Percentiles rank a stretch among this genome's conserved stretches.
Conservation (phyloP, 2,797 vertebrate genomes). For the Micromesistius poutassou region DNA sequence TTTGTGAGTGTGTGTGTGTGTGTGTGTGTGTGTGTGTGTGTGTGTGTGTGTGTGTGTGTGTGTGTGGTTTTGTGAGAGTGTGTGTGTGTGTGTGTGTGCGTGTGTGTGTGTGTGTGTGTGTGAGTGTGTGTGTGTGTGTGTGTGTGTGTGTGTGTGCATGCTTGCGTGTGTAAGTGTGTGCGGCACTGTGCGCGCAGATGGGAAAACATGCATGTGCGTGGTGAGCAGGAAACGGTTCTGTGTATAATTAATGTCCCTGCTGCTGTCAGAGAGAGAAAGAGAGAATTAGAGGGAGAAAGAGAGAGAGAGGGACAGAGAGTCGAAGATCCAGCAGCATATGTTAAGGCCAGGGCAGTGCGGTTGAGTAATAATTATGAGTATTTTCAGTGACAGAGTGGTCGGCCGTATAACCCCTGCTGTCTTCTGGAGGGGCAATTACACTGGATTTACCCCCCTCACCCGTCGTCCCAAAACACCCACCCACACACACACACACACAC, state of each 20-base stretch:
- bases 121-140: no score
- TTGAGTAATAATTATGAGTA: constrained; percentile 61
- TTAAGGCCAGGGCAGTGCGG: constrained; percentile 39
- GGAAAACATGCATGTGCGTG: constrained; percentile 13
- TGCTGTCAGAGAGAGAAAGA: constrained; percentile 43
- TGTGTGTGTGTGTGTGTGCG: constrained; percentile 20
- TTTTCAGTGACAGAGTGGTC: constrained; percentile 47
- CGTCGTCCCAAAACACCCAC: constrained; percentile 1
- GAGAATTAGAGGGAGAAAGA: constrained; percentile 24
- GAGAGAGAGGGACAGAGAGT: constrained; percentile 3
- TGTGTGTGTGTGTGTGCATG: no score
- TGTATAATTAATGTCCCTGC: constrained; percentile 68
- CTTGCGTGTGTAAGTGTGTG: constrained; percentile 18
- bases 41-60: constrained; percentile 15
- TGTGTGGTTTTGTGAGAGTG: no score
- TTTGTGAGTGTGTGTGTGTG: no score
- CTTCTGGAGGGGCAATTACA: constrained; percentile 49
- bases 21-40: no score
- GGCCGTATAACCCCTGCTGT: constrained; percentile 50
- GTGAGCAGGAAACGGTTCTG: constrained; percentile 40
- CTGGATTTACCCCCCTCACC: constrained; percentile 32
- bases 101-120: neutral
- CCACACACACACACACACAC: constrained; percentile 8
- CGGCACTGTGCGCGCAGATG: neutral
- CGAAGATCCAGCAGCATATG: constrained; percentile 41